These are phyloP conservation scores for Psephotus haematonotus DNA, from an alignment of 2,113 vertebrate species.

Conservation along the genomic window DNA sequence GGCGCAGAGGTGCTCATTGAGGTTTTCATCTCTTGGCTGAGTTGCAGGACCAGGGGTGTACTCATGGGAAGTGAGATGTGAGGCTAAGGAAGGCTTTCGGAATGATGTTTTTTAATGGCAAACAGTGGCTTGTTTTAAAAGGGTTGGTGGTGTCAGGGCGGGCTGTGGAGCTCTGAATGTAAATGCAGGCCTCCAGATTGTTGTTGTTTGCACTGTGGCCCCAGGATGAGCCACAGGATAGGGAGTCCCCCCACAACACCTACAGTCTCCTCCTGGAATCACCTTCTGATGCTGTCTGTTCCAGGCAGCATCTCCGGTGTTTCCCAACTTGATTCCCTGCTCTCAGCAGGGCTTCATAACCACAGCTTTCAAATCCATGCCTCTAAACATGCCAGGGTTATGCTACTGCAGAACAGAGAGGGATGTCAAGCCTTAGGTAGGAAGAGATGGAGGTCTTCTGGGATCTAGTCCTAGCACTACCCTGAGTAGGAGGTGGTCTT, in stretches of 20 bases:
- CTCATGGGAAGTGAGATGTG: neutral
- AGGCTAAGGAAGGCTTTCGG: neutral
- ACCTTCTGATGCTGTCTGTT: neutral
- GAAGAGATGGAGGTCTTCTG: neutral
- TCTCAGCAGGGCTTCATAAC: neutral
- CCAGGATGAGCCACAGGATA: neutral
- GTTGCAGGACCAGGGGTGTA: neutral
- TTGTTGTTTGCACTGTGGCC: neutral
- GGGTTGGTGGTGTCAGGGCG: neutral
- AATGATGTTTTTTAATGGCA: neutral
- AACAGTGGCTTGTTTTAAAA: neutral
- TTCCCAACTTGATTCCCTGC: neutral
- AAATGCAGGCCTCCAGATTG: rapidly evolving
- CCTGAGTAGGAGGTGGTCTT: neutral
- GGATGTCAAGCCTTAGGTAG: neutral
- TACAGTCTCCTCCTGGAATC: neutral
- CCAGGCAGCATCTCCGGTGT: neutral
- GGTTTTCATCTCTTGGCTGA: neutral
- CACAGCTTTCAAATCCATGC: neutral
- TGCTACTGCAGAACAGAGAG: neutral
- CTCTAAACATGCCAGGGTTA: neutral
- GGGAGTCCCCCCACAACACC: neutral
- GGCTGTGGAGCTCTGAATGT: rapidly evolving
- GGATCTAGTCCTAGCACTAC: neutral
- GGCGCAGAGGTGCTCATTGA: rapidly evolving